Conservation (phyloP, 2,113 vertebrate genomes). For the Catharus bicknelli region DNA sequence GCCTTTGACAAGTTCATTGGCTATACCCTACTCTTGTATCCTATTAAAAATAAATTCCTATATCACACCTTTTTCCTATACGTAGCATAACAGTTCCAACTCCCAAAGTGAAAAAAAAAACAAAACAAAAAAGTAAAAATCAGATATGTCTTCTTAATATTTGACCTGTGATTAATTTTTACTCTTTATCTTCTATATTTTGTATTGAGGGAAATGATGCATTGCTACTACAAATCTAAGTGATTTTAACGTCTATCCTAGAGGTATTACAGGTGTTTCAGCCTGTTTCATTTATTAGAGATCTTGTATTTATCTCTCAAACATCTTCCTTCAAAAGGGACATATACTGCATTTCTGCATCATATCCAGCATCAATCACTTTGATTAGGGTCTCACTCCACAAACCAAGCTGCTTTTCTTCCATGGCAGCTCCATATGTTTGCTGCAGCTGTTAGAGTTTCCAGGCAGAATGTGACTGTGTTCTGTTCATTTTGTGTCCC, state of each 20-base stretch:
- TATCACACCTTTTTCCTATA: background rate
- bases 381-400: constrained; percentile 78
- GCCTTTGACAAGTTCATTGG: background rate
- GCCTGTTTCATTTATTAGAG: constrained; percentile 60
- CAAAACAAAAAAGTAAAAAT: background rate
- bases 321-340: constrained; percentile 59
- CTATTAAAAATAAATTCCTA: background rate
- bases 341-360: constrained; percentile 68
- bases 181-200: constrained; percentile 30
- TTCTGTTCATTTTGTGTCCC: constrained; percentile 53
- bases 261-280: constrained; percentile 57
- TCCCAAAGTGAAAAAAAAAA: background rate
- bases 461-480: constrained; percentile 46
- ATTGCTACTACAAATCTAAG: constrained; percentile 38
- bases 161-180: background rate
- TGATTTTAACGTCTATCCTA: constrained; percentile 66
- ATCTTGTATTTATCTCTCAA: constrained; percentile 62
- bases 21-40: background rate
- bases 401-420: constrained; percentile 72
- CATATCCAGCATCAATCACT: constrained; percentile 77
- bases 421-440: constrained; percentile 78
- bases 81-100: background rate
- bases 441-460: constrained; percentile 80
- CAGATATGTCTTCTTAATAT: background rate
- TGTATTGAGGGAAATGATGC: constrained; percentile 24